Base-by-base conservation (phyloP, 2,888 invertebrate species). In the Eubasilissa splendida region DNA sequence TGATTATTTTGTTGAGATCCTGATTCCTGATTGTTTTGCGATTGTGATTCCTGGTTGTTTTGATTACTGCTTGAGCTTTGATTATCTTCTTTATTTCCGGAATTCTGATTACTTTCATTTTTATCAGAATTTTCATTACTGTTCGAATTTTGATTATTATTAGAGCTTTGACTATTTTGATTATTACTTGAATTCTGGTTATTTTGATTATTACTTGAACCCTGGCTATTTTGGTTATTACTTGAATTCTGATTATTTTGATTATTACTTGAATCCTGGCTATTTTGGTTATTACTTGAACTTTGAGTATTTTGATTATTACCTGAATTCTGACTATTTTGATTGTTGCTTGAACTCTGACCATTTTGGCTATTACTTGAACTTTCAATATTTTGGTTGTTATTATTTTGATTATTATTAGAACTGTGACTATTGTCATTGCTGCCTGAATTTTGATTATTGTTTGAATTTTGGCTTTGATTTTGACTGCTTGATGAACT, bases 1-100 rank as follows among this genome's bases (percentile, higher is more conserved):
- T 78, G 31, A 60, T 60, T 60, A 88, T 87, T 80, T 84, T 85
- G 1, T 83, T 83, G 82, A 85, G 84, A 22, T 22, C 22, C 22
- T n/a, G 85, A 54, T 33, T 68, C 58, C 3, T 74, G 14, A 60
- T 63, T 59, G 14, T 52, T 53, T 83, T 79, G 0, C 87, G 86
- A 76, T 86, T 50, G 31, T 22, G 10, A 87, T 87, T 80, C 77
- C 65, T 85, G 82, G 66, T 54, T 84, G 53, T 81, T 80, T 0
- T 76, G 79, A 77, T 71, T 80, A 31, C 60, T 71, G 52, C 14
- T 76, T n/a, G 58, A 50, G 56, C 65, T 42, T 22, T 52, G 52
- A 31, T 50, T 42, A 52, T 58, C 60, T 14, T 52, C 10, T 3
- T 68, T 33, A 56, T 52, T 56, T 63, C 82, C 85, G 66, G 78